Evolutionary conservation across 2,113 vertebrate species (phyloP).

Genomic region (Saguinus midas): DNA sequence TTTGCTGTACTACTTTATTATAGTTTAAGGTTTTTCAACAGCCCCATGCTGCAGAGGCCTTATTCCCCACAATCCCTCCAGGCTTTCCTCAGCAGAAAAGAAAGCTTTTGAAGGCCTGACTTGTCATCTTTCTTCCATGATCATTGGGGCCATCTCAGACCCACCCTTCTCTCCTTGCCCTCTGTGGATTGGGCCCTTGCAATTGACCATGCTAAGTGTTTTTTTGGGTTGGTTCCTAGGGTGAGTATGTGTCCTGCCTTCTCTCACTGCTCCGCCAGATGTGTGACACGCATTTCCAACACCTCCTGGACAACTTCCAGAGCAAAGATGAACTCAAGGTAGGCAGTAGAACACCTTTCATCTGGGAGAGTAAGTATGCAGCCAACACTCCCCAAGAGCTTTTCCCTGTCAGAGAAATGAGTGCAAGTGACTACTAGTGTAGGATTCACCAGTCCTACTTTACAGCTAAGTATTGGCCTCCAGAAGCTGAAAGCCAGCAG

Average conservation of each 20-base stretch:
- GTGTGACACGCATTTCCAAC: slow-evolving; percentile 97
- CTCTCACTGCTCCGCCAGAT: slow-evolving; percentile 98
- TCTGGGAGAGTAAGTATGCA: not conserved
- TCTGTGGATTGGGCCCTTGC: slow-evolving; percentile 56
- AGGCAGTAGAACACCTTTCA: slow-evolving; percentile 38
- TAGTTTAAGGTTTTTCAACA: not conserved
- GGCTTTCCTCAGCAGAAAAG: not conserved
- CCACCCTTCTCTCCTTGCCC: slow-evolving; percentile 80
- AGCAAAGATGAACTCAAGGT: slow-evolving; percentile 99
- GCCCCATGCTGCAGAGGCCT: not conserved
- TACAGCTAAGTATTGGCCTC: not conserved
- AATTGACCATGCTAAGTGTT: slow-evolving; percentile 57
- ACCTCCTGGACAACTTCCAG: slow-evolving; percentile 96
- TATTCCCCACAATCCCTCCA: not conserved
- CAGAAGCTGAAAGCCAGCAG: not conserved
- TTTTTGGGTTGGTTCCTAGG: slow-evolving; percentile 86
- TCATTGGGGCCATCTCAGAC: slow-evolving; percentile 85
- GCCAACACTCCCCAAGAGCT: not conserved
- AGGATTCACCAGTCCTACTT: not conserved
- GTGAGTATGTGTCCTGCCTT: slow-evolving; percentile 98
- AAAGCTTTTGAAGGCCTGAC: slow-evolving; percentile 45
- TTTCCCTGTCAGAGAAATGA: not conserved
- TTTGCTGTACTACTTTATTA: slow-evolving; percentile 4
- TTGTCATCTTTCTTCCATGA: slow-evolving; percentile 78
- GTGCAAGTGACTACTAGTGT: not conserved